Percentiles rank a stretch among this genome's conserved stretches.
Evolutionary conservation across 1,140 invertebrate species (phyloP).

Genomic region (Leptopilina clavipes): DNA sequence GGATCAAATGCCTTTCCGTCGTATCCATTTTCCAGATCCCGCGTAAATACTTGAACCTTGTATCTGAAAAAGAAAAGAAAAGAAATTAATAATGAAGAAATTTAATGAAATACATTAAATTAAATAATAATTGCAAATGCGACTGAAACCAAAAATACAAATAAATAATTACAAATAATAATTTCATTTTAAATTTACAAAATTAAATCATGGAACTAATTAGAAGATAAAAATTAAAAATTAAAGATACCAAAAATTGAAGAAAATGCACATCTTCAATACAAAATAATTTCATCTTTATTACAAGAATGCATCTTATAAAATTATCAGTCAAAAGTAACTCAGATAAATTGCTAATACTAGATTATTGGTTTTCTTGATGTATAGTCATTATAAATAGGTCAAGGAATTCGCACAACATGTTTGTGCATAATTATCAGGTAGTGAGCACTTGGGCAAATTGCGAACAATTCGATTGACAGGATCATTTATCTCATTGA

Average conservation of each 20-base stretch:
- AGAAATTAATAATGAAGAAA: background rate
- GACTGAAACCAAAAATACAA: too few species aligned
- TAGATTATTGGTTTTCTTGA: slow-evolving; percentile 9
- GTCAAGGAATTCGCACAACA: slow-evolving; percentile 29
- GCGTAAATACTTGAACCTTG: slow-evolving; percentile 75
- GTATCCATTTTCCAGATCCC: slow-evolving; percentile 75
- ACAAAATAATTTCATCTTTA: background rate
- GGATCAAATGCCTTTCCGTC: slow-evolving; percentile 81
- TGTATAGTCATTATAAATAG: slow-evolving; percentile 27
- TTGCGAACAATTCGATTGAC: slow-evolving; percentile 34
- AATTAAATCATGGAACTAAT: too few species aligned
- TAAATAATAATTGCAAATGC: background rate
- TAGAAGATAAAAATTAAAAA: background rate
- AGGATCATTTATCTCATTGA: slow-evolving; percentile 2
- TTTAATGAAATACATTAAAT: background rate
- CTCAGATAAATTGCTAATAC: background rate
- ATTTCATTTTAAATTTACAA: too few species aligned
- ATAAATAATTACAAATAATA: too few species aligned
- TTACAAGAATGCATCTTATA: background rate
- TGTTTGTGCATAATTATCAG: slow-evolving; percentile 27
- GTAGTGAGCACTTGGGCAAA: slow-evolving; percentile 35
- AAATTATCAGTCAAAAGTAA: background rate
- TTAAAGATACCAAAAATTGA: background rate
- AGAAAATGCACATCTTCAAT: background rate
- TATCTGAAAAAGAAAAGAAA: slow-evolving; percentile 77